These are phyloP conservation scores for Drosophila siamana DNA, from an alignment of 2,888 invertebrate species.

Conservation along the genomic window DNA sequence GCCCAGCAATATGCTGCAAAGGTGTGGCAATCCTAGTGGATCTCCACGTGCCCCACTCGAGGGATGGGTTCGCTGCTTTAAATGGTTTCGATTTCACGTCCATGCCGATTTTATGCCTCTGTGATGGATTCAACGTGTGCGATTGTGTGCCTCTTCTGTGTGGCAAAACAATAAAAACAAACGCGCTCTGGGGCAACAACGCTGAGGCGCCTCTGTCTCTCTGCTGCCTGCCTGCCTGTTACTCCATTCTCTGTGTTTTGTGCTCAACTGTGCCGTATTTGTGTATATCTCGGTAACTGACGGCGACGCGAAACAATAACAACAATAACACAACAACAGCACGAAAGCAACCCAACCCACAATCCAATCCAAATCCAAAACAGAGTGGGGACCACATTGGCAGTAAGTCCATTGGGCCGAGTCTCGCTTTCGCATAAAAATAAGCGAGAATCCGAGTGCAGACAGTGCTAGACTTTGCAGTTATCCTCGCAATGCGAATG, in stretches of 20 bases:
- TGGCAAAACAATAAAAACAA: constrained; percentile 70
- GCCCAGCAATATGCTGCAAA: constrained; percentile 11
- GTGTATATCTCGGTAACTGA: constrained; percentile 48
- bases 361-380: constrained; percentile 10
- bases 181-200: constrained; percentile 60
- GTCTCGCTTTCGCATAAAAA: constrained; percentile 30
- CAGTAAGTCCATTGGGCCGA: constrained; percentile 34
- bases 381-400: constrained; percentile 20
- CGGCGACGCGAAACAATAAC: constrained; percentile 57
- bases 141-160: constrained; percentile 23
- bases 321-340: too few species aligned
- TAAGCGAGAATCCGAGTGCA: neutral
- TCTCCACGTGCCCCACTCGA: constrained; percentile 5
- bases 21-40: constrained; percentile 39
- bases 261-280: constrained; percentile 23
- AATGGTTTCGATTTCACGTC: constrained; percentile 71
- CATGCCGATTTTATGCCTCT: constrained; percentile 58
- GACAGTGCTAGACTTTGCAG: constrained; percentile 1
- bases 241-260: constrained; percentile 6
- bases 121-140: constrained; percentile 61
- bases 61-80: constrained; percentile 56
- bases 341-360: constrained; percentile 14
- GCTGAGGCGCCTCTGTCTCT: constrained; percentile 19
- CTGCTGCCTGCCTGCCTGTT: constrained; percentile 3
- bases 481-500: constrained; percentile 16